A percentile compares a stretch with the other conserved stretches of the same genome.
Conservation (phyloP, 2,888 invertebrate genomes). For the Myopa testacea region DNA sequence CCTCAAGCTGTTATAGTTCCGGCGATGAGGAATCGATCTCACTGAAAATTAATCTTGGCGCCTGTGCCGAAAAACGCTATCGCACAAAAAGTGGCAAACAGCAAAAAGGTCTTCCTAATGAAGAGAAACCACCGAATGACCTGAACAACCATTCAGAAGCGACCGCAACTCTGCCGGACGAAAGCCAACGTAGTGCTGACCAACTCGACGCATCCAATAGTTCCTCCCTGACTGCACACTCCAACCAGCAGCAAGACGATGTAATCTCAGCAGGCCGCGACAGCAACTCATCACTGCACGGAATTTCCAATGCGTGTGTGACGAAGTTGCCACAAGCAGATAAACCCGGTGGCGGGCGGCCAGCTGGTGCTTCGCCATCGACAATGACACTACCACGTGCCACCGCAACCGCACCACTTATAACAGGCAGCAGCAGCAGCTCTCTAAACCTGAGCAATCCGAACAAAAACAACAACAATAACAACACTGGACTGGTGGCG, state of each 20-base stretch:
- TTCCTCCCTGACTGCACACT: conserved; percentile 6
- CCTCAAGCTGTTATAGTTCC: conserved; percentile 72
- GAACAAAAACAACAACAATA: conserved; percentile 36
- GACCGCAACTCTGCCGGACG: conserved; percentile 1
- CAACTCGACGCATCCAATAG: conserved; percentile 12
- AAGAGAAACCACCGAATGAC: not conserved
- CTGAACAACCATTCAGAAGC: conserved; percentile 15
- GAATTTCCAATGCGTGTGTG: conserved; percentile 31
- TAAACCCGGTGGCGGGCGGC: conserved; percentile 15
- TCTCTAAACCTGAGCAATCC: conserved; percentile 54
- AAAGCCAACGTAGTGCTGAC: not conserved
- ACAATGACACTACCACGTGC: conserved; percentile 34
- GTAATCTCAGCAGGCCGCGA: conserved; percentile 1
- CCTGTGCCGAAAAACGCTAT: not conserved
- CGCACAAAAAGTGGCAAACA: not conserved
- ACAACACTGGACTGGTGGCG: conserved; percentile 22
- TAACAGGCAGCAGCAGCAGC: conserved; percentile 40
- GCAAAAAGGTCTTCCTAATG: not conserved
- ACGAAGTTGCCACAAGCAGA: conserved; percentile 38
- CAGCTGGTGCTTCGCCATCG: conserved; percentile 18
- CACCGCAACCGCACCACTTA: conserved; percentile 51
- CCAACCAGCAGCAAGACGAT: not conserved
- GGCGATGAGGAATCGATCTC: conserved; percentile 63
- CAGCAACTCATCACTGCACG: conserved; percentile 34
- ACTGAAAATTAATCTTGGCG: conserved; percentile 14